A percentile compares a stretch with the other conserved stretches of the same genome.
These are phyloP conservation scores for Procapra przewalskii DNA, from an alignment of 2,113 vertebrate species.

Conservation along the genomic window DNA sequence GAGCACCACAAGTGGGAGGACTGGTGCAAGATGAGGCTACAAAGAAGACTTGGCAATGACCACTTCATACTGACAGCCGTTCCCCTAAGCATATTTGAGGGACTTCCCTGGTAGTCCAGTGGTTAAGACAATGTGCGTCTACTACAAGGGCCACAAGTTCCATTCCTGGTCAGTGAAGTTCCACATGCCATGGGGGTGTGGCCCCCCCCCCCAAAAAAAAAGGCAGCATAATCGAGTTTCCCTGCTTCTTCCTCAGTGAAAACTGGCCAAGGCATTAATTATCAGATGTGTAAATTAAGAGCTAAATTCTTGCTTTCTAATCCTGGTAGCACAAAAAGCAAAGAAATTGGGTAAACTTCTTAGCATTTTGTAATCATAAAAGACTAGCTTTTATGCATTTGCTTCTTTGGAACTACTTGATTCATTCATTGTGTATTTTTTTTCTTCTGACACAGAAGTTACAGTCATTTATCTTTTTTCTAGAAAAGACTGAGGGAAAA, in stretches of 20 bases:
- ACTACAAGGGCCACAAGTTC: not conserved
- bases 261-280: not conserved
- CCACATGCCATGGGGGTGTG: not conserved
- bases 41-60: not conserved
- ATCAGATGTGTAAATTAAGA: not conserved
- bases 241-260: not conserved
- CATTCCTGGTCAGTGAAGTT: not conserved
- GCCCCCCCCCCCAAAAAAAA: accelerated
- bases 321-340: not conserved
- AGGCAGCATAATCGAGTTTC: not conserved
- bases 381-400: not conserved
- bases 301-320: not conserved
- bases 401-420: not conserved
- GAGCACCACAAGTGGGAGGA: not conserved
- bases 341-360: not conserved
- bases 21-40: not conserved
- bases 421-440: not conserved
- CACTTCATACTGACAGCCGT: not conserved
- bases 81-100: not conserved
- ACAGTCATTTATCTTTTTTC: not conserved
- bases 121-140: not conserved
- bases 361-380: not conserved
- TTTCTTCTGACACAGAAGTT: not conserved
- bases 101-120: not conserved
- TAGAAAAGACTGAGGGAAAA: not conserved